Conservation (phyloP, 2,888 invertebrate species). For the Cartodere bifasciata region DNA sequence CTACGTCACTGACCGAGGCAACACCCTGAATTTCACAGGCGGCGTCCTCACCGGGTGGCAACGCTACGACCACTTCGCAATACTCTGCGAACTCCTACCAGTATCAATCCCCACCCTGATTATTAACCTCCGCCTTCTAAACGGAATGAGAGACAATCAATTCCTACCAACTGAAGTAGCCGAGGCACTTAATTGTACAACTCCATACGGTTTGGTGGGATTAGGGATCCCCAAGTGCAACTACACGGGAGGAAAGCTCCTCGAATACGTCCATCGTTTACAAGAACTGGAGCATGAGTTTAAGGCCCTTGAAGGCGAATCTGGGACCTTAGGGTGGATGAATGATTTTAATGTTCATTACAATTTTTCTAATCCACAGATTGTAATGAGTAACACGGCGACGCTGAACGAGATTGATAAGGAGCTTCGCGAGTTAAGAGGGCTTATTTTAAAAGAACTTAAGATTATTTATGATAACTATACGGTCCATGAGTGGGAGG, state of each 20-base stretch:
- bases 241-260: slow-evolving; percentile 28
- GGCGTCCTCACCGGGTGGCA: slow-evolving; percentile 63
- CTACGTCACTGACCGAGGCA: slow-evolving; percentile 39
- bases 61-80: slow-evolving; percentile 52
- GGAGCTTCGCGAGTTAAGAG: slow-evolving; percentile 37
- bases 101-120: slow-evolving; percentile 49
- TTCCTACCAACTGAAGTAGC: slow-evolving; percentile 38
- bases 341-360: slow-evolving; percentile 52
- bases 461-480: slow-evolving; percentile 44
- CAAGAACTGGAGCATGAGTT: slow-evolving; percentile 40
- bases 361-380: slow-evolving; percentile 49
- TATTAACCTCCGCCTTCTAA: slow-evolving; percentile 41
- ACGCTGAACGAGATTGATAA: slow-evolving; percentile 40
- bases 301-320: slow-evolving; percentile 34
- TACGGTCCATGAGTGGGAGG: slow-evolving; percentile 49
- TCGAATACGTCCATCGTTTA: slow-evolving; percentile 31
- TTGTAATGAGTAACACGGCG: slow-evolving; percentile 43
- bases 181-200: slow-evolving; percentile 25
- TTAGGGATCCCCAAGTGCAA: slow-evolving; percentile 27
- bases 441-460: slow-evolving; percentile 40
- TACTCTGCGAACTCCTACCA: slow-evolving; percentile 52
- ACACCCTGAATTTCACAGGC: slow-evolving; percentile 44
- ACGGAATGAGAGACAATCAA: slow-evolving; percentile 32
- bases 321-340: slow-evolving; percentile 43
- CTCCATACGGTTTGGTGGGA: slow-evolving; percentile 28